A percentile compares a stretch with the other conserved stretches of the same genome.
Conservation (phyloP, 2,797 vertebrate species). For the Falco biarmicus region DNA sequence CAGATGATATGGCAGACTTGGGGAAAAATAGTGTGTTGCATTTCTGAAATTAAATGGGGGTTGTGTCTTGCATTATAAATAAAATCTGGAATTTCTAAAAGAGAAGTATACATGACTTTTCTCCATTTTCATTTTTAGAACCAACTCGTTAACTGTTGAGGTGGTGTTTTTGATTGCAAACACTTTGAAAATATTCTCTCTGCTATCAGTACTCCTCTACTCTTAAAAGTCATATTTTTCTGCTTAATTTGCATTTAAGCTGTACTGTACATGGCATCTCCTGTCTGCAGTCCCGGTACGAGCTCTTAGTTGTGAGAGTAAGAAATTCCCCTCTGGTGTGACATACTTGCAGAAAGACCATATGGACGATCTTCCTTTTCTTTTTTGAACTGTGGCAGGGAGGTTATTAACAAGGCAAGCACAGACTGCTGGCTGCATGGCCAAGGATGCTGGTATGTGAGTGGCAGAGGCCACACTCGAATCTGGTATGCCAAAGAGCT, state of each 20-base stretch:
- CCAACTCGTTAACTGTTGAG: background rate
- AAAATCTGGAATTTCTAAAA: background rate
- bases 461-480: background rate
- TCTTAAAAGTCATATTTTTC: background rate
- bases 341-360: background rate
- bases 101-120: background rate
- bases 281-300: background rate
- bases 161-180: background rate
- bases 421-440: background rate
- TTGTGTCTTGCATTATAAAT: background rate
- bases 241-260: background rate
- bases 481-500: background rate
- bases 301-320: rapidly evolving
- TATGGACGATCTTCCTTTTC: background rate
- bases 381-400: background rate
- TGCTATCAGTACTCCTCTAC: background rate
- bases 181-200: background rate
- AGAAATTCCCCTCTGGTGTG: background rate
- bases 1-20: background rate
- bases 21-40: background rate
- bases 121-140: background rate
- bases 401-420: background rate
- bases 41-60: background rate
- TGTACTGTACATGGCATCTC: background rate
- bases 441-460: rapidly evolving